Evolutionary conservation across 2,888 invertebrate species (phyloP), one percentile per base, ranked within the genome.

Genomic region (Entomobrya proxima): DNA sequence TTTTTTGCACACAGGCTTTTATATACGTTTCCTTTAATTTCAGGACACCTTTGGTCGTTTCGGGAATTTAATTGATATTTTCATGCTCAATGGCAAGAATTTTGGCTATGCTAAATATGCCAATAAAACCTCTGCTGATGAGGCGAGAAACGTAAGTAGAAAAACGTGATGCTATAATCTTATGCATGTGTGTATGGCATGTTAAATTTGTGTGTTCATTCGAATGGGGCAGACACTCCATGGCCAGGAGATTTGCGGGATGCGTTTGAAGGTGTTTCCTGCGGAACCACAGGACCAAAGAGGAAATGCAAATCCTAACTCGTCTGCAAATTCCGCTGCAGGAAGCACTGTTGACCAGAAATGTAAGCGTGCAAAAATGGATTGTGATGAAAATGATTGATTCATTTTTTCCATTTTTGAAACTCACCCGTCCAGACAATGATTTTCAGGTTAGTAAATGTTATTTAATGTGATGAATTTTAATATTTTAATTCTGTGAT

Each of bases 61-160:
- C 92, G 98, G 97, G 6, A 94, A 95, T 91, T 93, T 98, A 11
- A 97, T 98, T 84, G 97, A 97, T 92, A 96, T 97, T 1, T 98
- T 97, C 91, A 94, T 98, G 92, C 92, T 98, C 89, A 95, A 95
- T 69, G 96, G 97, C 91, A 96, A 96, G 91, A 98, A 97, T 91
- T 97, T 96, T 92, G 98, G 98, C 0, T 98, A 97, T 92, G 98
- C 96, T 6, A 96, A 97, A 91, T 98, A 96, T 92, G 95, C 96
- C 2, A 93, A 93, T 69, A 93, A 93, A 77, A 94, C 95, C 50
- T 95, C 96, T 87, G 98, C 98, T 0, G 94, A 95, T 89, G 93
- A 94, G 90, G 96, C 97, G 0, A 95, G 96, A 67, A 93, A 93
- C 92, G 95, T 94, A 92, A 90, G 90, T 30, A 13, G 44, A 37